Evolutionary conservation across 2,888 invertebrate genomes (phyloP), one percentile per base, ranked within the genome.

Genomic region (Himalopsyche japonica): DNA sequence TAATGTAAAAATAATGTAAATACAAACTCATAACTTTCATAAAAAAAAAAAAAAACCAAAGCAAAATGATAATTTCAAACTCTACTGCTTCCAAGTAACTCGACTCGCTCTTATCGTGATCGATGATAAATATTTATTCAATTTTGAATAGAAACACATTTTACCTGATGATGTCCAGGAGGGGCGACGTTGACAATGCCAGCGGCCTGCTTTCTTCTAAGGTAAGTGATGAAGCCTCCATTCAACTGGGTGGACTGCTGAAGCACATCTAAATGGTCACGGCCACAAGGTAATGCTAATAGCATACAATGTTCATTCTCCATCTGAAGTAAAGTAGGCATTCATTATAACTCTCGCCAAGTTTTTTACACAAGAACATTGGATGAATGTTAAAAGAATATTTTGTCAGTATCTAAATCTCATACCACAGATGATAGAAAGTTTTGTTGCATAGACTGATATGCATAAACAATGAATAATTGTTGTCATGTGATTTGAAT

Each of bases 141-240:
- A n/a, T 80, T 49, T 15, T 77, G 57, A 12, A 85, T 78, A 34
- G 76, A 78, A 27, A 24, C 85, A 80, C 57, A 34, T 43, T 27
- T 49, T 90, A 95, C 96, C 93, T 96, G 95, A 88, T 97, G 97
- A 88, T 97, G 96, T 87, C 97, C 98, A 82, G 98, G 98, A 87
- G 96, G 95, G 32, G 97, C 96, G 87, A 98, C 97, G 91, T 99
- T 99, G 88, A 99, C 98, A 89, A 99, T 99, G 88, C 99, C 99
- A 88, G 99, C 99, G 86, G 99, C 99, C 93, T 98, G 98, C 91
- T 99, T 99, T 89, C 97, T 96, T 92, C 98, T 97, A 88, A 99
- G 93, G 91, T 99, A 99, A 81, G 97, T 97, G 89, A 99, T 99
- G 91, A 99, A 99, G 88, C 98, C 98, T 87, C 94, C 95, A 88